Base-by-base conservation (phyloP, 1,140 invertebrate genomes). In the Euura saliciscinereae region DNA sequence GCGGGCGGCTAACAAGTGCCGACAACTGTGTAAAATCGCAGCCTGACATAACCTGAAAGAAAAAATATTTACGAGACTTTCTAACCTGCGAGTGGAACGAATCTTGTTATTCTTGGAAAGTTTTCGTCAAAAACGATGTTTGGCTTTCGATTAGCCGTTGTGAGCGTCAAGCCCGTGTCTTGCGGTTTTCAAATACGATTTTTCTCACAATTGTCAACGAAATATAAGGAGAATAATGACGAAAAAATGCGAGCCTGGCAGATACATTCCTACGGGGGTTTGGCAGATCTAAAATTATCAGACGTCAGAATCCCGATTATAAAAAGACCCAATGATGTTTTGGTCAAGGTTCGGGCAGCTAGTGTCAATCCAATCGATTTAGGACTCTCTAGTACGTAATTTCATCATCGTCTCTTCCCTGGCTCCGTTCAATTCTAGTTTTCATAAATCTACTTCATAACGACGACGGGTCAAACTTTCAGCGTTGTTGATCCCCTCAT, bases 291-390 rank as follows among this genome's bases (percentile, higher is more conserved):
- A 70, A 90, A 92, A 78, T 81, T 92, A 10, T 89, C 90, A 6
- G 88, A 85, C 46, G 86, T 90, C 2, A 90, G 92, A 77, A 87
- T 93, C 51, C 95, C 96, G 2, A 78, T 91, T 10, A 91, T 97
- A 43, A 85, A 86, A 43, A 89, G 86, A 65, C 92, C 96, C 1
- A 88, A 90, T 74, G 93, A 98, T 74, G 87, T 98, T 42, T 84
- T 98, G 3, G 90, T 99, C 8, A 89, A 93, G 84, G 92, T 99
- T 44, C 87, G 92, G 78, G 93, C 96, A 42, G 90, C 96, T 2
- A 95, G 96, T 67, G 89, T 99, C 1, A 99, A 99, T 89, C 96
- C 97, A 1, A 93, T 99, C 74, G 98, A 99, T 87, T 85, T 96
- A 8, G 89, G 90, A 66, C 97, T 98, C 96, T 89, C 92, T 71